Evolutionary conservation across 1,140 invertebrate genomes (phyloP).

Genomic region (Aphidius gifuensis): DNA sequence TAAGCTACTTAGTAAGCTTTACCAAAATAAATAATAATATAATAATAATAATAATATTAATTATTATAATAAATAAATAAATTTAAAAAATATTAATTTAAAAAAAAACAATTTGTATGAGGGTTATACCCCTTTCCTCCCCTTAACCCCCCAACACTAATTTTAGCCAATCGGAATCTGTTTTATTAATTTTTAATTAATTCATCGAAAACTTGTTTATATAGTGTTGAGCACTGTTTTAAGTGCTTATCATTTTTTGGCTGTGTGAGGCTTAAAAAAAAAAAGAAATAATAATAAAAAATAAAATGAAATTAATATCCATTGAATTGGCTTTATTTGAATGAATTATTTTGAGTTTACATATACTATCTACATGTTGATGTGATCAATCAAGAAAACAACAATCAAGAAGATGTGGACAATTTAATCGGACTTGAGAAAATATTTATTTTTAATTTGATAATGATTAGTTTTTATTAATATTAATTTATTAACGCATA

Average conservation of each 20-base stretch:
- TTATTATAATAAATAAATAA: slow-evolving; percentile 13
- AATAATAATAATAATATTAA: no score
- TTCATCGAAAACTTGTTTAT: slow-evolving; percentile 41
- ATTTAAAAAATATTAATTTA: slow-evolving; percentile 3
- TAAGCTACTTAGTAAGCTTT: slow-evolving; percentile 36
- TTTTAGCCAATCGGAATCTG: slow-evolving; percentile 39
- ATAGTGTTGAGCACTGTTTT: slow-evolving; percentile 53
- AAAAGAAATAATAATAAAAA: slow-evolving; percentile 21
- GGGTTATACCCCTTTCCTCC: slow-evolving; percentile 21
- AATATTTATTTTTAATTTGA: neutral
- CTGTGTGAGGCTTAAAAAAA: slow-evolving; percentile 48
- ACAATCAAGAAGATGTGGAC: no score
- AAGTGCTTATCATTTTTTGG: slow-evolving; percentile 53
- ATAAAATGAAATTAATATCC: slow-evolving; percentile 30
- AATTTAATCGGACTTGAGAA: neutral
- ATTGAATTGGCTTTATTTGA: slow-evolving; percentile 32
- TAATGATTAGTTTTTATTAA: no score
- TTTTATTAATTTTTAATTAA: slow-evolving; percentile 41
- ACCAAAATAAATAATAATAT: no score
- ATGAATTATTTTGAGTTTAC: neutral
- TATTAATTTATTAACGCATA: no score
- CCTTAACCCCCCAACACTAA: slow-evolving; percentile 26
- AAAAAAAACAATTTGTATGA: slow-evolving; percentile 30
- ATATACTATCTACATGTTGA: neutral
- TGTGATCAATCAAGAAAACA: no score